These are phyloP conservation scores for Sylvietta virens DNA, from an alignment of 2,113 vertebrate species.

Conservation along the genomic window DNA sequence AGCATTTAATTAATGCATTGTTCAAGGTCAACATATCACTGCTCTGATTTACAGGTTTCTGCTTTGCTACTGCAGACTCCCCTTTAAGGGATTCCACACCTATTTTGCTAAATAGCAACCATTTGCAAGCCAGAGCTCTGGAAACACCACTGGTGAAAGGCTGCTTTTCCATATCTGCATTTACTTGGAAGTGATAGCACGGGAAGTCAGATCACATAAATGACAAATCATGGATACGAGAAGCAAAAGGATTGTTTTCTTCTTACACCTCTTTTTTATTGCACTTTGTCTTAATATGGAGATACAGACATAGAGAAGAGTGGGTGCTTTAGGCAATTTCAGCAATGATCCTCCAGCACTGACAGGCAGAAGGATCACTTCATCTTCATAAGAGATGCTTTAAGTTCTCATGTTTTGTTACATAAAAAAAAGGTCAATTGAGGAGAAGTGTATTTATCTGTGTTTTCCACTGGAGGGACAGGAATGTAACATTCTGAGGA, in stretches of 20 bases:
- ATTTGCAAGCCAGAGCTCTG: not conserved
- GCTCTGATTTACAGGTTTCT: not conserved
- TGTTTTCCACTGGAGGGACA: not conserved
- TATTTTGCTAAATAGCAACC: not conserved
- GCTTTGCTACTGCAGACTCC: not conserved
- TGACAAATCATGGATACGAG: not conserved
- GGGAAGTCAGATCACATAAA: not conserved
- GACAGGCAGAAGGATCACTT: not conserved
- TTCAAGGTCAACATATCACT: not conserved
- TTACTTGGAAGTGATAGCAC: not conserved
- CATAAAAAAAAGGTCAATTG: not conserved
- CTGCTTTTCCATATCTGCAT: not conserved
- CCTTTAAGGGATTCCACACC: not conserved
- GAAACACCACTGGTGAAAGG: not conserved
- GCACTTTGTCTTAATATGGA: not conserved
- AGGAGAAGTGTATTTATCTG: not conserved
- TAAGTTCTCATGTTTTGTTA: not conserved
- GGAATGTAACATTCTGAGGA: not conserved
- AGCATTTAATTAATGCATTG: not conserved
- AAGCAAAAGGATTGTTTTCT: not conserved
- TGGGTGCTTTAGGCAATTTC: not conserved
- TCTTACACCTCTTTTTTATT: not conserved
- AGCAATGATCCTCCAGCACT: not conserved
- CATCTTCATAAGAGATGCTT: not conserved
- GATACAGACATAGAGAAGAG: not conserved